phyloP scores from a whole-genome alignment of 2,888 invertebrate species.

The Sphecodes monilicornis region DNA sequence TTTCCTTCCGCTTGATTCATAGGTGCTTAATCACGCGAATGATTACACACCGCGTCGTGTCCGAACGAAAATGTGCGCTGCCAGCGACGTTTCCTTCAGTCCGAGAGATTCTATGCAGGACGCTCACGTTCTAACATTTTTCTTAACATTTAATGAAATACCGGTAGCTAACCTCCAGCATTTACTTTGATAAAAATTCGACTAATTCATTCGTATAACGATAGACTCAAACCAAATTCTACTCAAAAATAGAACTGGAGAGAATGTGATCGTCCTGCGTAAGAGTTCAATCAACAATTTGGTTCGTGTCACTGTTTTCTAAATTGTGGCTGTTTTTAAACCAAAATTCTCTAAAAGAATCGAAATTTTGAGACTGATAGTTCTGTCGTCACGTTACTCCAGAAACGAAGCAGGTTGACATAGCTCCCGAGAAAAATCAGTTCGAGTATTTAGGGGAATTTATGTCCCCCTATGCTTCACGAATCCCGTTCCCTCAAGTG shows the following conservation, averaged over 20 bases:
- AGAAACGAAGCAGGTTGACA: too few species aligned
- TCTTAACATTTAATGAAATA: too few species aligned
- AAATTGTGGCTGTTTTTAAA: not conserved
- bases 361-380: not conserved
- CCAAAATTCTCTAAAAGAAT: not conserved
- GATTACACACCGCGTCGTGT: not conserved
- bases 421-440: not conserved
- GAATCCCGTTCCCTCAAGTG: not conserved
- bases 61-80: not conserved
- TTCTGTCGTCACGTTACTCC: not conserved
- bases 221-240: not conserved
- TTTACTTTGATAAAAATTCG: too few species aligned
- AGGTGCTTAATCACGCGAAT: not conserved
- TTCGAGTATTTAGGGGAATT: slow-evolving; percentile 41
- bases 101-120: not conserved
- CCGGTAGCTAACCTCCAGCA: too few species aligned
- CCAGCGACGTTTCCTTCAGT: not conserved
- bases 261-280: not conserved
- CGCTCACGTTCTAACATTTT: not conserved
- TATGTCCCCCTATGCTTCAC: slow-evolving; percentile 36
- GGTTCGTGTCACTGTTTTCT: not conserved
- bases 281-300: not conserved
- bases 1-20: slow-evolving; percentile 1
- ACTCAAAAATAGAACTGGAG: not conserved
- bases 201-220: too few species aligned